A percentile compares a stretch with the other conserved stretches of the same genome.
These are phyloP conservation scores for Ceratosolen fusciceps DNA, from an alignment of 1,140 invertebrate species.

Conservation along the genomic window DNA sequence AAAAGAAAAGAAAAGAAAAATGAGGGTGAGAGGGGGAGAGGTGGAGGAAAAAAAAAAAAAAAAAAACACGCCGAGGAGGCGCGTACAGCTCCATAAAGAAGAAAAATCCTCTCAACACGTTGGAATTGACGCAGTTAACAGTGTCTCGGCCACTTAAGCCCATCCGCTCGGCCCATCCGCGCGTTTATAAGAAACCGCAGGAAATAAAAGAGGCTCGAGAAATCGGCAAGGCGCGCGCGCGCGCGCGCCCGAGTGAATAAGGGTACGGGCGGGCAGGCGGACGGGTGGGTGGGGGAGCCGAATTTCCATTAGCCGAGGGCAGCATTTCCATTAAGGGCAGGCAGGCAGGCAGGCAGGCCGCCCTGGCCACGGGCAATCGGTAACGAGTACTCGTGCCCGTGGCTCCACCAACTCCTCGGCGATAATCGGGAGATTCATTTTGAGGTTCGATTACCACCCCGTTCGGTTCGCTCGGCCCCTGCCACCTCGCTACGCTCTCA, in stretches of 20 bases:
- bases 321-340: too few species aligned
- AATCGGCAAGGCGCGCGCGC: not conserved
- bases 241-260: too few species aligned
- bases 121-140: constrained; percentile 20
- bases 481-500: constrained; percentile 33
- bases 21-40: too few species aligned
- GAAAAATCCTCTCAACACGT: constrained; percentile 21
- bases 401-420: too few species aligned
- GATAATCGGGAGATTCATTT: constrained; percentile 40
- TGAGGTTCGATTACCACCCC: constrained; percentile 40
- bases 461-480: not conserved
- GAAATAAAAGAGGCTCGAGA: not conserved
- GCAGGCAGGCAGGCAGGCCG: not conserved
- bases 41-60: too few species aligned
- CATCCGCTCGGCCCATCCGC: not conserved
- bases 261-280: too few species aligned
- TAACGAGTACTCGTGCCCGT: too few species aligned
- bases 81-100: not conserved
- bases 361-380: too few species aligned
- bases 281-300: not conserved
- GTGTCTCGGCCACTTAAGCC: constrained; percentile 9
- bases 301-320: constrained; percentile 15
- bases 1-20: too few species aligned
- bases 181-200: constrained; percentile 8
- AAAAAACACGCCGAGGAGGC: too few species aligned